These are phyloP conservation scores for Glomeris maerens DNA, from an alignment of 1,140 invertebrate species.

Conservation along the genomic window DNA sequence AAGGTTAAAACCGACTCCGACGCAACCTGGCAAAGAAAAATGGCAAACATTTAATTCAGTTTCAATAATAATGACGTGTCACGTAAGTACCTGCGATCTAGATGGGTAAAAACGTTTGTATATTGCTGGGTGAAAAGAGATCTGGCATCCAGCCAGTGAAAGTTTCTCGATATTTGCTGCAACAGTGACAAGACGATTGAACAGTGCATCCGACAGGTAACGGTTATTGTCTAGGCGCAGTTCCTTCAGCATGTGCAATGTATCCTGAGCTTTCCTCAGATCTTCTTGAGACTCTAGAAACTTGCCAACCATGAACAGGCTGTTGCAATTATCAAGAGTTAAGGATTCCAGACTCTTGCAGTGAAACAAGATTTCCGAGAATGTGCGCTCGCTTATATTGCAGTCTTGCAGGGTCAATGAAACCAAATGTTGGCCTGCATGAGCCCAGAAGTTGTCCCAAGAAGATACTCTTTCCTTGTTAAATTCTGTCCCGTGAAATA, in stretches of 20 bases:
- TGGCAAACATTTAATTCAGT: no score
- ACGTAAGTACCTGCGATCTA: no score
- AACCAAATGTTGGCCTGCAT: slow-evolving; percentile 12
- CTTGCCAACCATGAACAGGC: slow-evolving; percentile 53
- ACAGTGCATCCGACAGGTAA: slow-evolving; percentile 52
- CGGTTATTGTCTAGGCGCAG: slow-evolving; percentile 47
- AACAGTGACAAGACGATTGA: slow-evolving; percentile 46
- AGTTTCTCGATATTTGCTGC: slow-evolving; percentile 43
- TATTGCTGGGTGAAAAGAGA: slow-evolving; percentile 50
- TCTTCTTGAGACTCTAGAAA: slow-evolving; percentile 43
- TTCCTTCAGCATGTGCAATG: slow-evolving; percentile 39
- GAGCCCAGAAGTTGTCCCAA: slow-evolving; percentile 10
- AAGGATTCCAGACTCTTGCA: slow-evolving; percentile 41
- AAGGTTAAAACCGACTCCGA: slow-evolving; percentile 54
- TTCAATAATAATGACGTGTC: no score
- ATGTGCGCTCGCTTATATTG: slow-evolving; percentile 44
- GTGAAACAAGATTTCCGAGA: slow-evolving; percentile 40
- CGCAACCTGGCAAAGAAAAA: slow-evolving; percentile 28
- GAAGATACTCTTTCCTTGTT: not conserved
- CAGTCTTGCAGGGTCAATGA: slow-evolving; percentile 38
- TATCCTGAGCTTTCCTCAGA: slow-evolving; percentile 32
- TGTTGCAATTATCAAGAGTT: slow-evolving; percentile 45
- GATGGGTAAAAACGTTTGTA: slow-evolving; percentile 48
- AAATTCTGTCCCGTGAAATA: not conserved
- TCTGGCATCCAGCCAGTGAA: slow-evolving; percentile 45